Conservation (phyloP, 1,140 invertebrate genomes). For the Cyclina sinensis region DNA sequence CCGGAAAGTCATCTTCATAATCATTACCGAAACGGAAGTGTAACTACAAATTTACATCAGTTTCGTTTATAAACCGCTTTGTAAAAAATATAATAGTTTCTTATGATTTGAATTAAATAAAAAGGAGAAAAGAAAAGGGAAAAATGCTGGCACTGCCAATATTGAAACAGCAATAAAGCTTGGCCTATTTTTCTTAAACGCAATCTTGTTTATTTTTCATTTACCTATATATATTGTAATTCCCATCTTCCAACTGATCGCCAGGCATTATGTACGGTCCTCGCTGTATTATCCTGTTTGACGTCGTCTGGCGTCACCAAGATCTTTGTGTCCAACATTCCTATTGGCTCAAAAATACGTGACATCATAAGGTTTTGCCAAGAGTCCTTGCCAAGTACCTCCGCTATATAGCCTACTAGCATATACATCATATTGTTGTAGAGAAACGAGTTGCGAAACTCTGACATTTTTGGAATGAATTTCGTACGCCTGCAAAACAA, state of each 20-base stretch:
- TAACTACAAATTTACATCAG: no score
- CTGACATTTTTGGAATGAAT: constrained; percentile 54
- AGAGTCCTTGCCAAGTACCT: constrained; percentile 57
- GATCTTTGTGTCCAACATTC: constrained; percentile 71
- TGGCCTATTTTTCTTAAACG: no score
- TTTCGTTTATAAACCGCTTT: no score
- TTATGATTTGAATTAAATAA: no score
- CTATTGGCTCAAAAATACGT: constrained; percentile 71
- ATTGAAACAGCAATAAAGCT: no score
- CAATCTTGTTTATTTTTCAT: no score
- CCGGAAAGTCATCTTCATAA: no score
- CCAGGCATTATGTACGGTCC: constrained; percentile 38
- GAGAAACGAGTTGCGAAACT: constrained; percentile 66
- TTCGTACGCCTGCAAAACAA: constrained; percentile 70
- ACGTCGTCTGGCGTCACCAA: constrained; percentile 45
- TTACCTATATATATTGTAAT: constrained; percentile 47
- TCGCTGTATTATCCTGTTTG: constrained; percentile 51
- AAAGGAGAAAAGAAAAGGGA: no score
- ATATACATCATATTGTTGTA: constrained; percentile 79
- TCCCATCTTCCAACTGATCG: constrained; percentile 8
- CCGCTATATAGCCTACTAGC: constrained; percentile 73
- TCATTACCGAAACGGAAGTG: no score
- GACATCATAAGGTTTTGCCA: constrained; percentile 73
- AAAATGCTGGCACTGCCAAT: no score
- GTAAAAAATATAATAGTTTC: no score